Evolutionary conservation across 1,140 invertebrate species (phyloP).

Genomic region (Leptinotarsa defecta): DNA sequence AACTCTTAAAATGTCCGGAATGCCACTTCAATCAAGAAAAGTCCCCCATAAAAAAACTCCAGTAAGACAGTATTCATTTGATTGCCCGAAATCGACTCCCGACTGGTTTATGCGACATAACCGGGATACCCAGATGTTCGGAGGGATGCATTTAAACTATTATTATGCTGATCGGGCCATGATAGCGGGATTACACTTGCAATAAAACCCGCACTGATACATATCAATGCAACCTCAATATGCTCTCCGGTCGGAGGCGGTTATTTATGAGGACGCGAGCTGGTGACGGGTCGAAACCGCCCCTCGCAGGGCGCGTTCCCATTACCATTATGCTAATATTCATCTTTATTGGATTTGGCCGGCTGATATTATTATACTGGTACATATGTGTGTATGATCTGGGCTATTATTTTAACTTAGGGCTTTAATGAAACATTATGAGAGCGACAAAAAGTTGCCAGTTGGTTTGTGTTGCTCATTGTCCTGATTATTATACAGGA

Average conservation of each 20-base stretch:
- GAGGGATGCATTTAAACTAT: conserved; percentile 52
- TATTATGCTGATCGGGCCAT: conserved; percentile 57
- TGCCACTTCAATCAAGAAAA: not conserved
- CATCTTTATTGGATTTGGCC: conserved; percentile 48
- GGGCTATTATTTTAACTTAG: conserved; percentile 44
- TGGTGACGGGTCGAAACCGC: conserved; percentile 47
- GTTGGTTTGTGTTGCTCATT: not conserved
- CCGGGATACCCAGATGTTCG: conserved; percentile 50
- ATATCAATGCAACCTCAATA: conserved; percentile 57
- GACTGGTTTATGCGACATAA: not conserved
- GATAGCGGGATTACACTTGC: conserved; percentile 57
- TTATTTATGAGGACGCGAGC: conserved; percentile 52
- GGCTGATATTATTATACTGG: conserved; percentile 20
- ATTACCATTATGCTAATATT: conserved; percentile 48
- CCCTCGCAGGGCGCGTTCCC: conserved; percentile 12
- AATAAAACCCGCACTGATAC: conserved; percentile 56
- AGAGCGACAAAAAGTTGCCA: conserved; percentile 4
- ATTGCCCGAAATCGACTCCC: conserved; percentile 13
- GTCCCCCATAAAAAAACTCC: not conserved
- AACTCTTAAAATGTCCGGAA: no score
- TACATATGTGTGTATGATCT: conserved; percentile 36
- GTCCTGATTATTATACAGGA: no score
- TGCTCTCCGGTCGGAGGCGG: conserved; percentile 46
- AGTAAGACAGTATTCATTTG: conserved; percentile 5
- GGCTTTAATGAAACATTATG: conserved; percentile 43